Conservation (phyloP, 2,113 vertebrate species). For the Hypomesus transpacificus region DNA sequence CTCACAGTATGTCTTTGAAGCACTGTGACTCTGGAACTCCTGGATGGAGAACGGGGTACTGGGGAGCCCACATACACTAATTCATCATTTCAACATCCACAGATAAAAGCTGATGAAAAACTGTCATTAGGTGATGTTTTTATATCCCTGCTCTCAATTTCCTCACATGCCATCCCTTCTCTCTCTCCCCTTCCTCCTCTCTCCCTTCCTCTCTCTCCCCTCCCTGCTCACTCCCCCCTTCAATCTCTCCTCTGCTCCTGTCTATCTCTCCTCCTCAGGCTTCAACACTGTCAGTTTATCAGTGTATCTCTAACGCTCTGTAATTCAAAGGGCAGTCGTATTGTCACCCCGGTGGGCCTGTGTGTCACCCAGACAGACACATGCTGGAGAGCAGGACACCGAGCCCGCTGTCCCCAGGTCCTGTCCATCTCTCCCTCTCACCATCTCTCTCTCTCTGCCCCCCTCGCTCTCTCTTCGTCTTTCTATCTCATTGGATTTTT, state of each 20-base stretch:
- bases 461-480: neutral
- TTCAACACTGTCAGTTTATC: constrained; percentile 69
- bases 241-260: constrained; percentile 17
- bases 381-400: constrained; percentile 59
- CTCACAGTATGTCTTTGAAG: constrained; percentile 43
- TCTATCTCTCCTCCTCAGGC: constrained; percentile 9
- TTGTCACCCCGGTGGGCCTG: constrained; percentile 65
- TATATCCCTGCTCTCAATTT: neutral
- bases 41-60: constrained; percentile 13
- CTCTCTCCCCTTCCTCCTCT: neutral
- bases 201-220: neutral
- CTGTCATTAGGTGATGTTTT: too few species aligned
- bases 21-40: constrained; percentile 17
- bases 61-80: too few species aligned
- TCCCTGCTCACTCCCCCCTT: constrained; percentile 9
- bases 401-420: constrained; percentile 71
- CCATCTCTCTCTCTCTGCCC: too few species aligned
- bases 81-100: too few species aligned
- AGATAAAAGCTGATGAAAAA: too few species aligned
- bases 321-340: constrained; percentile 71
- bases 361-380: constrained; percentile 72
- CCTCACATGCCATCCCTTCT: neutral
- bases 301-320: constrained; percentile 72
- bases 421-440: constrained; percentile 67
- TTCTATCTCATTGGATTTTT: neutral